Evolutionary conservation across 2,113 vertebrate genomes (phyloP).

Genomic region (Origma solitaria): DNA sequence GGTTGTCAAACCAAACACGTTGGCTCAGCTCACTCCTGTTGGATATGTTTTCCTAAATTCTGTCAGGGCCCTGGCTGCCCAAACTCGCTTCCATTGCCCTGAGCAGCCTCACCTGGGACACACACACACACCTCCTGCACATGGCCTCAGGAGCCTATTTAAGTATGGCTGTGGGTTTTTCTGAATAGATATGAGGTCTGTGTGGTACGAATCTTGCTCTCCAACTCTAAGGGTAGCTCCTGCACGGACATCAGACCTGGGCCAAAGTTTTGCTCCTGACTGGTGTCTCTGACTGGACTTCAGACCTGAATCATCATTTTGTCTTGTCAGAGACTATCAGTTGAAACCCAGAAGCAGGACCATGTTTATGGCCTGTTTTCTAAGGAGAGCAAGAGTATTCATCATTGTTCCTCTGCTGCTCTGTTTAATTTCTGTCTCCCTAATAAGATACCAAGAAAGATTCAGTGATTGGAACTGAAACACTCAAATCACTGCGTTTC

Average conservation of each 20-base stretch:
- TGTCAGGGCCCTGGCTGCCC: neutral
- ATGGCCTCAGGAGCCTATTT: neutral
- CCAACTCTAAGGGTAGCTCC: neutral
- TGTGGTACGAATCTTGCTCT: neutral
- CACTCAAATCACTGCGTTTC: rapidly evolving
- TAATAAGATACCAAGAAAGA: neutral
- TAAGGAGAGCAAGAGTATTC: neutral
- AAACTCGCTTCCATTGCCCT: neutral
- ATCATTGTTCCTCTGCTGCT: neutral
- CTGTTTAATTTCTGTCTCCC: neutral
- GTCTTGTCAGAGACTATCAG: neutral
- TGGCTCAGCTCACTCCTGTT: neutral
- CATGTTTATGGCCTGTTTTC: neutral
- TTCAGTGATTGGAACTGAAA: neutral
- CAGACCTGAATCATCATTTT: neutral
- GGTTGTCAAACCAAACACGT: neutral
- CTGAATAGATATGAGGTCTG: neutral
- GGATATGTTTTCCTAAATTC: neutral
- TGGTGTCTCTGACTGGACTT: neutral
- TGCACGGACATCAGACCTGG: neutral
- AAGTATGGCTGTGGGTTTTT: too few relatives aligned
- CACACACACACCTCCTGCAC: neutral
- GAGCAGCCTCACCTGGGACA: neutral
- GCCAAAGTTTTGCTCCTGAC: neutral
- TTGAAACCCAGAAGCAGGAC: neutral